Evolutionary conservation across 2,888 invertebrate genomes (phyloP).

Genomic region (Heliconius ismenius): DNA sequence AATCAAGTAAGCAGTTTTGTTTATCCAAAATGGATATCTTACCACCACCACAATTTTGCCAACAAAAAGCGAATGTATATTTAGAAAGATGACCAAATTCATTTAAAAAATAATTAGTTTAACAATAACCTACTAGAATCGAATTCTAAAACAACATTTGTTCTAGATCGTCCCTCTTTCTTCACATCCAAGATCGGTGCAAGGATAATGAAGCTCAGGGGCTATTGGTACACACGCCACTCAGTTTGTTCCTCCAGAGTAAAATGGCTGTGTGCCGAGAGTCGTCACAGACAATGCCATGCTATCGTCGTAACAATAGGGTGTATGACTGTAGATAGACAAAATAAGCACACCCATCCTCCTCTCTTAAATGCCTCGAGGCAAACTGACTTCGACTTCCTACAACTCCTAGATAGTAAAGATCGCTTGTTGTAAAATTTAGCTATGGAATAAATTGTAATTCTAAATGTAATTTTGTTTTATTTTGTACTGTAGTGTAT

Average conservation of each 20-base stretch:
- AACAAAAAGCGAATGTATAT: not conserved
- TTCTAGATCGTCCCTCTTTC: slow-evolving; percentile 67
- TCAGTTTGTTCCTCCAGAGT: slow-evolving; percentile 75
- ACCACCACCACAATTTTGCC: not conserved
- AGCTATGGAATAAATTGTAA: slow-evolving; percentile 42
- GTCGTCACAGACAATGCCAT: slow-evolving; percentile 64
- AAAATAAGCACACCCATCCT: slow-evolving; percentile 70
- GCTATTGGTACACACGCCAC: slow-evolving; percentile 71
- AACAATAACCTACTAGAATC: not conserved
- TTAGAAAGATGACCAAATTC: not conserved
- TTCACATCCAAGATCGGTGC: slow-evolving; percentile 70
- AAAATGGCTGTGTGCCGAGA: slow-evolving; percentile 72
- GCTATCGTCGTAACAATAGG: slow-evolving; percentile 74
- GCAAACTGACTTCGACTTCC: slow-evolving; percentile 47
- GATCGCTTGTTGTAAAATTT: slow-evolving; percentile 43
- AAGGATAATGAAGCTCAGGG: slow-evolving; percentile 68
- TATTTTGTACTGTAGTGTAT: not conserved
- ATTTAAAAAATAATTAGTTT: not conserved
- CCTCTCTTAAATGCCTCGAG: slow-evolving; percentile 47
- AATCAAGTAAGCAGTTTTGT: not conserved
- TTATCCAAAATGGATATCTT: not conserved
- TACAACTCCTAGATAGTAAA: slow-evolving; percentile 49
- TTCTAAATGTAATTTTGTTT: not conserved
- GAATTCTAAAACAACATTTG: slow-evolving; percentile 21
- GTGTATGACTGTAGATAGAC: slow-evolving; percentile 65